Percentiles rank a stretch among this genome's conserved stretches.
These are phyloP conservation scores for Ommatoiulus sabulosus DNA, from an alignment of 2,888 invertebrate genomes.

Conservation along the genomic window DNA sequence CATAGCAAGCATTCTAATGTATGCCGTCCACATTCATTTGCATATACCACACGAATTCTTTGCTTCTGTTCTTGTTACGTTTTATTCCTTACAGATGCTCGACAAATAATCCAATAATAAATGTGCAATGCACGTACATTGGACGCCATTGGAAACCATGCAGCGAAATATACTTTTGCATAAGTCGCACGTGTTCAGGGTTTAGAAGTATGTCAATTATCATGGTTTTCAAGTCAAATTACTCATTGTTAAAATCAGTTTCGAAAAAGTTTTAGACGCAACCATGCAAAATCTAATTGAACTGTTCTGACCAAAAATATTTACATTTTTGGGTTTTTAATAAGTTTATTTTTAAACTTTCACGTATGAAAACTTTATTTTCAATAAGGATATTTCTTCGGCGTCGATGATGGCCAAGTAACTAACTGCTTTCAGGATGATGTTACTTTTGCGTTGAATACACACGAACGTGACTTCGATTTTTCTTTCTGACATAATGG, in stretches of 20 bases:
- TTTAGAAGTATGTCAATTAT: slow-evolving; percentile 8
- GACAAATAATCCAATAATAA: not conserved
- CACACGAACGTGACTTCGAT: not conserved
- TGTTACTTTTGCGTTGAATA: no score
- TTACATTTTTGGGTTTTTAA: no score
- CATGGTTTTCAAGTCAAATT: not conserved
- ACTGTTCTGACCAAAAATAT: no score
- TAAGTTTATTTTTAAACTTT: no score
- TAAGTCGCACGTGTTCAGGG: slow-evolving; percentile 5
- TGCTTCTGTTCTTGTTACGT: not conserved
- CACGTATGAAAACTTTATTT: no score
- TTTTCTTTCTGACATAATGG: not conserved
- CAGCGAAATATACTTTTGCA: slow-evolving; percentile 13
- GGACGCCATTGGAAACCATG: not conserved
- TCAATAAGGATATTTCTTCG: no score
- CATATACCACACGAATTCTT: not conserved
- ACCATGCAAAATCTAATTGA: no score
- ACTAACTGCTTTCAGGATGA: no score
- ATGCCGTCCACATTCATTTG: not conserved
- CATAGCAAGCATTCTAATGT: not conserved
- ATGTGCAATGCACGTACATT: not conserved
- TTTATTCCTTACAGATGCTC: not conserved
- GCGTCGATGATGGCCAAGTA: no score
- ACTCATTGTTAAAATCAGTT: not conserved
- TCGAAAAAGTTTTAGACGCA: no score